Evolutionary conservation across 2,888 invertebrate genomes (phyloP).

Genomic region (Balanococcus diminutus): DNA sequence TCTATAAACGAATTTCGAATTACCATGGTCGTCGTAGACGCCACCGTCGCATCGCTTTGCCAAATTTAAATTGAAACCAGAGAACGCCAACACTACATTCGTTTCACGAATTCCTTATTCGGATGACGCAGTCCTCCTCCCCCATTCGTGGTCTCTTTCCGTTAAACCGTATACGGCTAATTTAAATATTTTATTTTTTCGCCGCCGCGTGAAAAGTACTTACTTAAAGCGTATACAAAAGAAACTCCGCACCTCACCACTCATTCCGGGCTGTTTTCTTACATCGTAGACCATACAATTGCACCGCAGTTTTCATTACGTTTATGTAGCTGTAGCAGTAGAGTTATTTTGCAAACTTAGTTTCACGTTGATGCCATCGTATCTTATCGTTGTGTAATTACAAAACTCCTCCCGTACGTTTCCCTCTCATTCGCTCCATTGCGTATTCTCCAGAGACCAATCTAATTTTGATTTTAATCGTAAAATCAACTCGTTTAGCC

Average conservation of each 20-base stretch:
- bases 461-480: slow-evolving; percentile 11
- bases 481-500: slow-evolving; percentile 1
- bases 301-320: background rate
- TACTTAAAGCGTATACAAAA: background rate
- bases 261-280: background rate
- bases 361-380: background rate
- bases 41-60: background rate
- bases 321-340: background rate
- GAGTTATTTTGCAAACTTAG: background rate
- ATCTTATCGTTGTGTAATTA: background rate
- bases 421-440: background rate
- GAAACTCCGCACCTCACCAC: background rate
- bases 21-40: background rate
- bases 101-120: background rate
- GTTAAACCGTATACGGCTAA: background rate
- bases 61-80: slow-evolving; percentile 11
- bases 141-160: background rate
- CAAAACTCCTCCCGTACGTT: background rate
- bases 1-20: slow-evolving; percentile 5
- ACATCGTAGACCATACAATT: background rate
- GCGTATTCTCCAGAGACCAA: background rate
- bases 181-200: slow-evolving; percentile 5
- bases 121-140: background rate
- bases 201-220: background rate
- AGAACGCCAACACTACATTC: slow-evolving; percentile 11